A percentile compares a stretch with the other conserved stretches of the same genome.
These are phyloP conservation scores for Plebejus argus DNA, from an alignment of 2,888 invertebrate genomes.

Conservation along the genomic window DNA sequence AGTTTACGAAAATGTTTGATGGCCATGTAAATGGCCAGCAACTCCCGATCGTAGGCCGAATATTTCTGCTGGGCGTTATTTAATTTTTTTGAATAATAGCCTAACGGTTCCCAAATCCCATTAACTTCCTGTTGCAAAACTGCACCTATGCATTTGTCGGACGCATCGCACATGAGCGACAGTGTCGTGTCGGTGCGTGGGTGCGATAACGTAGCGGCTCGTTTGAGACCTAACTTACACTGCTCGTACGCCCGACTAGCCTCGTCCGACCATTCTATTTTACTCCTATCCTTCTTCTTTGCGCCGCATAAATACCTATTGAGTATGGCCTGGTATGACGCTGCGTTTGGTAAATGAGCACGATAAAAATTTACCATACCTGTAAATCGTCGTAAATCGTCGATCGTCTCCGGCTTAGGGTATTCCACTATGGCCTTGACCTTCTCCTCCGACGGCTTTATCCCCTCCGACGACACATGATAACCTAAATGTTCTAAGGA, in stretches of 20 bases:
- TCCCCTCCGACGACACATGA: slow-evolving; percentile 31
- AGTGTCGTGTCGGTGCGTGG: background rate
- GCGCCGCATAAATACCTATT: slow-evolving; percentile 33
- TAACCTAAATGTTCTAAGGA: slow-evolving; percentile 29
- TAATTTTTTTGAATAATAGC: background rate
- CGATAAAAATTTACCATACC: slow-evolving; percentile 42
- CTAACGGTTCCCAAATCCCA: slow-evolving; percentile 4
- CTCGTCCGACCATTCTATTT: no score
- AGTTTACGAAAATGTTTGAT: no score
- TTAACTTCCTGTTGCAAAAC: slow-evolving; percentile 9
- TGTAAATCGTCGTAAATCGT: slow-evolving; percentile 28
- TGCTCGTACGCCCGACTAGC: no score
- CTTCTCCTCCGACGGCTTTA: slow-evolving; percentile 30
- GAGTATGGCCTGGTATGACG: slow-evolving; percentile 27
- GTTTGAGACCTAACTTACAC: no score
- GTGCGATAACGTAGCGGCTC: background rate
- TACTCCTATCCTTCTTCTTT: no score
- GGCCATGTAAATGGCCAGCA: slow-evolving; percentile 3
- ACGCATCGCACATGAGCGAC: slow-evolving; percentile 7
- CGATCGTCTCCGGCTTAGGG: slow-evolving; percentile 40
- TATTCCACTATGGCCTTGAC: slow-evolving; percentile 34
- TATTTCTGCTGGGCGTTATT: background rate
- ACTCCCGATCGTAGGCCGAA: background rate
- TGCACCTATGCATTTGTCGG: slow-evolving; percentile 1
- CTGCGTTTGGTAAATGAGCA: slow-evolving; percentile 35